Conservation (phyloP, 2,888 invertebrate genomes). For the Atherix ibis region DNA sequence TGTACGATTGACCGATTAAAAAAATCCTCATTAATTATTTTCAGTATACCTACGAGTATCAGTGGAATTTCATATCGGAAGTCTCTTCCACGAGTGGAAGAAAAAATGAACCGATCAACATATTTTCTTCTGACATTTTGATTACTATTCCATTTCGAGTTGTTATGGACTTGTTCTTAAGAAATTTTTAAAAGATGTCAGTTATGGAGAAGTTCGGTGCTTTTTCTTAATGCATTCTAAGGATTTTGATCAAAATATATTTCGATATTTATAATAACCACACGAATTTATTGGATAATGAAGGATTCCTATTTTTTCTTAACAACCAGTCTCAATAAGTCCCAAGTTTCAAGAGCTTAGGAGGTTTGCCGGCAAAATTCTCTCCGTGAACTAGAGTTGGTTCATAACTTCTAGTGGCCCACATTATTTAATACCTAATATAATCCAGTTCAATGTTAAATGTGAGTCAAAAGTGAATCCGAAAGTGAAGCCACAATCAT, state of each 20-base stretch:
- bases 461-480: no score
- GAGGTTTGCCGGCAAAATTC: no score
- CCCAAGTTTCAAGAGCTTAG: no score
- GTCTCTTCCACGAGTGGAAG: not conserved
- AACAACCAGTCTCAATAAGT: no score
- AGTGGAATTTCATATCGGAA: not conserved
- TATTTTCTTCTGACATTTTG: conserved; percentile 9
- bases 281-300: not conserved
- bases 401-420: no score
- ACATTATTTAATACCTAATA: no score
- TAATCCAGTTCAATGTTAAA: no score
- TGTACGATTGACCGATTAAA: not conserved
- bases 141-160: conserved; percentile 8
- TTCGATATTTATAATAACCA: not conserved
- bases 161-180: no score
- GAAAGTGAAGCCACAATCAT: no score
- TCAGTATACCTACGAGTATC: not conserved
- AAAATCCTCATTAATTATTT: conserved; percentile 4
- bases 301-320: not conserved
- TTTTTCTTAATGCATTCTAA: not conserved
- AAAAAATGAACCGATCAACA: conserved; percentile 4
- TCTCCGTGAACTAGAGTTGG: no score
- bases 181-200: not conserved
- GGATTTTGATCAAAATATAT: not conserved
- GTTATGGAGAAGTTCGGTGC: not conserved